Conservation (phyloP, 2,888 invertebrate genomes). For the Lithophane semibrunnea region DNA sequence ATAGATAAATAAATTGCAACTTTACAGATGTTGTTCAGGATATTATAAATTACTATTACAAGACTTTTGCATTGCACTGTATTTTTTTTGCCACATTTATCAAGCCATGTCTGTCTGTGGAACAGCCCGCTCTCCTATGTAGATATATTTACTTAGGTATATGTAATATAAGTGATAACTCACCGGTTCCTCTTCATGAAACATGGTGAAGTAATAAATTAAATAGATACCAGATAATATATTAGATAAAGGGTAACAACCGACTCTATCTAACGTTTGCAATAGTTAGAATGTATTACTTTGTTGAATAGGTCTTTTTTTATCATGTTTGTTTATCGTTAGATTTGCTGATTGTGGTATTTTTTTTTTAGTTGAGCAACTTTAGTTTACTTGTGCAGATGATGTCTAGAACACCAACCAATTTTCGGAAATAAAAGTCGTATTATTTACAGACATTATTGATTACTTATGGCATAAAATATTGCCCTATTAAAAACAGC, state of each 20-base stretch:
- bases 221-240: conserved; percentile 51
- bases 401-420: not conserved
- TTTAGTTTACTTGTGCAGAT: not conserved
- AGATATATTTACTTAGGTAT: not conserved
- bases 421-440: not conserved
- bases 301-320: conserved; percentile 47
- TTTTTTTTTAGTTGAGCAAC: not conserved
- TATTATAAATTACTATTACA: conserved; percentile 12
- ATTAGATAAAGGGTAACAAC: conserved; percentile 51
- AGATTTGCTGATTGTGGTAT: not conserved
- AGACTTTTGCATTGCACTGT: conserved; percentile 9
- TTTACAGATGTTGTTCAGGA: conserved; percentile 14
- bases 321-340: conserved; percentile 36
- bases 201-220: conserved; percentile 58
- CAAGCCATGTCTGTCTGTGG: conserved; percentile 12
- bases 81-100: conserved; percentile 27
- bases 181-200: conserved; percentile 53
- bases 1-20: not conserved
- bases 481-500: conserved; percentile 59
- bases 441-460: not conserved
- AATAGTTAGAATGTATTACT: conserved; percentile 44
- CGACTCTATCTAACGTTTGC: conserved; percentile 42
- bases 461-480: conserved; percentile 24
- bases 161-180: conserved; percentile 34
- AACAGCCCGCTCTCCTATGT: not conserved